A percentile compares a stretch with the other conserved stretches of the same genome.
Conservation (phyloP, 2,113 vertebrate species). For the Lepus timidus region DNA sequence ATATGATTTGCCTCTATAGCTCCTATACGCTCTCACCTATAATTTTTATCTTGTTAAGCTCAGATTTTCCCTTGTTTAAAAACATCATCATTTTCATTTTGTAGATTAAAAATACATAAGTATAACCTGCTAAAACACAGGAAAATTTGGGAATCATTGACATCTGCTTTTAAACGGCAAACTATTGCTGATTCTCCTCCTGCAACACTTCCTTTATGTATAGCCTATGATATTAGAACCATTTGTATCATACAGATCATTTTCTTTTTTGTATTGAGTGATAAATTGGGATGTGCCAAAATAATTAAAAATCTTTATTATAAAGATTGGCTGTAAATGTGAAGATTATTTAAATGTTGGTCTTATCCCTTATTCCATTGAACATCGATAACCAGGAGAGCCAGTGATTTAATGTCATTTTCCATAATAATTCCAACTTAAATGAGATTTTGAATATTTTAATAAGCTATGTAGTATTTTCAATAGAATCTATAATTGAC, state of each 20-base stretch:
- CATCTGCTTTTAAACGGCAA: background rate
- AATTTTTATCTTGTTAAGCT: background rate
- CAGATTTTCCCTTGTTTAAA: background rate
- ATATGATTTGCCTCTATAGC: background rate
- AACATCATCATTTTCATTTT: background rate
- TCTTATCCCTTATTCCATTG: constrained; percentile 43
- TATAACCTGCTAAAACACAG: background rate
- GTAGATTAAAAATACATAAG: background rate
- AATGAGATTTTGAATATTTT: constrained; percentile 82
- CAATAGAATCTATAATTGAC: constrained; percentile 80
- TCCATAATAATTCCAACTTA: constrained; percentile 75
- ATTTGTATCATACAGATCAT: background rate
- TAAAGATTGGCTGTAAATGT: constrained; percentile 50
- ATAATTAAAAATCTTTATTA: constrained; percentile 69
- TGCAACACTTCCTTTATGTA: background rate
- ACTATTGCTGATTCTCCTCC: background rate
- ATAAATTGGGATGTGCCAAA: constrained; percentile 51
- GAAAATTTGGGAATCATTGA: background rate
- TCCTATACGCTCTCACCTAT: background rate
- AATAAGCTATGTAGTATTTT: constrained; percentile 70
- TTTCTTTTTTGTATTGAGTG: constrained; percentile 47
- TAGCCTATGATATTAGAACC: background rate
- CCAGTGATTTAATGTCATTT: constrained; percentile 59
- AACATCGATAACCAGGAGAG: constrained; percentile 66
- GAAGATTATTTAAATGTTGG: constrained; percentile 61